Evolutionary conservation across 2,888 invertebrate species (phyloP).

Genomic region (Willowsia nigromaculata): DNA sequence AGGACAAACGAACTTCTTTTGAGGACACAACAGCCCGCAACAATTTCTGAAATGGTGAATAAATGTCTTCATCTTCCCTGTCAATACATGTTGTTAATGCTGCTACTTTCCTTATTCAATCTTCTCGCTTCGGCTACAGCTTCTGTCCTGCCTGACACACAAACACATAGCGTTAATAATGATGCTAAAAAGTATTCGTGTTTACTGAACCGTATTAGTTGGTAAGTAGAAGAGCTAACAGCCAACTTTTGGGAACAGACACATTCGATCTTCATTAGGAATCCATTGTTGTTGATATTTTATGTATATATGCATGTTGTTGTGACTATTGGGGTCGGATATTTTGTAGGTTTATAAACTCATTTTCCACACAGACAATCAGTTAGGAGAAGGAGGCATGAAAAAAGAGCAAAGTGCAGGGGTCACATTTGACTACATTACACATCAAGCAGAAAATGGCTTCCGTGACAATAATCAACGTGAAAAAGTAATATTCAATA

Average conservation of each 20-base stretch:
- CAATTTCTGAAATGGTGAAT: not conserved
- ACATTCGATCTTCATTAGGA: conserved; percentile 78
- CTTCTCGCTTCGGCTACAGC: not conserved
- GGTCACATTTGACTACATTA: conserved; percentile 75
- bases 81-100: not conserved
- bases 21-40: not conserved
- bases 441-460: conserved; percentile 66
- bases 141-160: not conserved
- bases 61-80: conserved; percentile 46
- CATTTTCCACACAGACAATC: conserved; percentile 41
- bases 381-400: not conserved
- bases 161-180: conserved; percentile 29
- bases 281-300: conserved; percentile 75
- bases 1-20: conserved; percentile 1
- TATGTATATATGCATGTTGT: too few relatives aligned
- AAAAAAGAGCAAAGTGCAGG: conserved; percentile 73
- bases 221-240: conserved; percentile 49
- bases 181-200: conserved; percentile 37
- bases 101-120: not conserved
- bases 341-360: conserved; percentile 2
- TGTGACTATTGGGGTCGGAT: not conserved
- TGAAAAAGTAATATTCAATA: conserved; percentile 45
- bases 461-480: conserved; percentile 72
- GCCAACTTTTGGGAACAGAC: conserved; percentile 65
- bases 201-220: conserved; percentile 53